These are phyloP conservation scores for Sebastiscus albofasciatus DNA, from an alignment of 2,797 vertebrate species.

Conservation along the genomic window DNA sequence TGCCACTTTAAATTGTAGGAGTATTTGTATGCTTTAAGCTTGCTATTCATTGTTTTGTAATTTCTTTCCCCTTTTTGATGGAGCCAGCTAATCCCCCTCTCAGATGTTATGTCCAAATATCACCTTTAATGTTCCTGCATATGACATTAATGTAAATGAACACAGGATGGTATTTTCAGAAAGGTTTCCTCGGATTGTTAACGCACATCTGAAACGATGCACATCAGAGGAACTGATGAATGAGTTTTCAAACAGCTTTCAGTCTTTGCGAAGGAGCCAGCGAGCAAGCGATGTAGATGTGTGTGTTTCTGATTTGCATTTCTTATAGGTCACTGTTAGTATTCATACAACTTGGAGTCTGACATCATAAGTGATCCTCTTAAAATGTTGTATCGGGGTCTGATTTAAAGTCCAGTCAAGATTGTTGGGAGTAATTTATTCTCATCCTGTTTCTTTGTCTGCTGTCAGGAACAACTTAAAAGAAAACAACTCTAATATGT, in stretches of 20 bases:
- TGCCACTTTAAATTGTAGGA: not conserved
- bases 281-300: not conserved
- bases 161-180: conserved; percentile 16
- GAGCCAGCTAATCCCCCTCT: not conserved
- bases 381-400: not conserved
- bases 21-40: not conserved
- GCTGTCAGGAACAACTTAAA: not conserved
- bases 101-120: not conserved
- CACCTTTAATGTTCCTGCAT: not conserved
- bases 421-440: not conserved
- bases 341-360: not conserved
- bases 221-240: conserved; percentile 32
- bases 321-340: conserved; percentile 36
- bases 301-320: conserved; percentile 36
- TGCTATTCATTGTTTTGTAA: not conserved
- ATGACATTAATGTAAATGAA: not conserved
- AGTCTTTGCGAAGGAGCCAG: conserved; percentile 6
- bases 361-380: not conserved
- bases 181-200: conserved; percentile 5
- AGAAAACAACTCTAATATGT: not conserved
- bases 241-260: conserved; percentile 32
- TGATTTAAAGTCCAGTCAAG: not conserved
- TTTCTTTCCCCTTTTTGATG: not conserved
- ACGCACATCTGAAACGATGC: not conserved
- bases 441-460: not conserved